These are phyloP conservation scores for Pristiophorus japonicus DNA, from an alignment of 2,113 vertebrate genomes.

Conservation along the genomic window DNA sequence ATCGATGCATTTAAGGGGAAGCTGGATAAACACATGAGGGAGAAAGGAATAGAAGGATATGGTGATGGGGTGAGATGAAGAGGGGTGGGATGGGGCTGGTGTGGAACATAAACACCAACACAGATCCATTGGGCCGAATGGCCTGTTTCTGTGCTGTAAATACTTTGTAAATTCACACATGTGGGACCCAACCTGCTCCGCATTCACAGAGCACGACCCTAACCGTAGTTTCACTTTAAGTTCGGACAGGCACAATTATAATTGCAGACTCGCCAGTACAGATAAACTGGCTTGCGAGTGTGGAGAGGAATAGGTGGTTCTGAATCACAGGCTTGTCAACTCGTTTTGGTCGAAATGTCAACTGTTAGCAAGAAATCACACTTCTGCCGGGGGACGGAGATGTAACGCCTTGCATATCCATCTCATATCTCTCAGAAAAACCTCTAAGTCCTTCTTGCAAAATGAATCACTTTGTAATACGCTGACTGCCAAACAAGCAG, in stretches of 20 bases:
- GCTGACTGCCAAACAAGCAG: background rate
- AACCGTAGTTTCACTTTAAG: background rate
- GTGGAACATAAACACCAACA: no score
- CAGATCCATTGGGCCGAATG: no score
- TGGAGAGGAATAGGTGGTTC: background rate
- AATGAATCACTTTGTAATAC: background rate
- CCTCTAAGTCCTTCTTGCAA: background rate
- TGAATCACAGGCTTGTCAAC: background rate
- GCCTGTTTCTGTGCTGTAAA: no score
- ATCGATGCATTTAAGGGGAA: no score
- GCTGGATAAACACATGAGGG: no score
- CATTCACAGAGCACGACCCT: background rate
- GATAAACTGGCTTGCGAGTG: background rate
- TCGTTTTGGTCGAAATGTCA: background rate
- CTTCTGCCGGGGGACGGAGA: background rate
- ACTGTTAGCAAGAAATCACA: background rate
- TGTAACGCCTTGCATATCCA: background rate
- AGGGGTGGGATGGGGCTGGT: no score
- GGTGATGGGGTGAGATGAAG: no score
- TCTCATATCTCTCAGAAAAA: background rate
- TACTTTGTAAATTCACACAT: background rate
- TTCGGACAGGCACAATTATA: background rate
- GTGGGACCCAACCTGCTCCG: background rate
- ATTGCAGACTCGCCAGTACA: no score
- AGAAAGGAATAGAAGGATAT: no score